Conservation (phyloP, 2,888 invertebrate genomes). For the Idaea straminata region DNA sequence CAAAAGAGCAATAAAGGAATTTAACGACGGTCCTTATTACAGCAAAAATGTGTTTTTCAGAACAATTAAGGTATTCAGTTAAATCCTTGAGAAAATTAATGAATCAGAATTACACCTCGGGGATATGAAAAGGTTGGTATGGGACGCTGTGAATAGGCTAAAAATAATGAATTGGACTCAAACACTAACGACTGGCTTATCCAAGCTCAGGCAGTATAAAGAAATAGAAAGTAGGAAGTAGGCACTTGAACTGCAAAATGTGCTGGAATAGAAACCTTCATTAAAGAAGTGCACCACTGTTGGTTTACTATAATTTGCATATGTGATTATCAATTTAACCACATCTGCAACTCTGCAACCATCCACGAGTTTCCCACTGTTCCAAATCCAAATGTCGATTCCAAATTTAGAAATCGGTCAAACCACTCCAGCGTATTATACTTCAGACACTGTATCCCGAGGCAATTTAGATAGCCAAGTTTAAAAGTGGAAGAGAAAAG, state of each 20-base stretch:
- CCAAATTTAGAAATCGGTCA: constrained; percentile 68
- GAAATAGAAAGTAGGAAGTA: no score
- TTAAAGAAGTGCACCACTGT: no score
- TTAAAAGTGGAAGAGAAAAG: background rate
- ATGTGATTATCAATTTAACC: background rate
- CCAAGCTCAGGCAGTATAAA: no score
- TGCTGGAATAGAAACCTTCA: no score
- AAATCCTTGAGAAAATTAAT: background rate
- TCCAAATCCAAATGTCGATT: constrained; percentile 47
- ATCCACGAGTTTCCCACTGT: background rate
- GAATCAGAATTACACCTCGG: background rate
- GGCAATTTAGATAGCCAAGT: constrained; percentile 13
- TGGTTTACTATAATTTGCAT: background rate
- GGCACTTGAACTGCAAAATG: no score
- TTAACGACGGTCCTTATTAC: background rate
- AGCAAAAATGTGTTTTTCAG: background rate
- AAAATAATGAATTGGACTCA: background rate
- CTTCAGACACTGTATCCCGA: constrained; percentile 2
- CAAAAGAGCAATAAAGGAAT: background rate
- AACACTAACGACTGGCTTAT: no score
- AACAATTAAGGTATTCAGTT: background rate
- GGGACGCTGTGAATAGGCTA: background rate
- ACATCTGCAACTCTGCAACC: constrained; percentile 17
- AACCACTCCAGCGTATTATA: constrained; percentile 38
- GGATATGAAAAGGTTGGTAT: background rate